A percentile compares a stretch with the other conserved stretches of the same genome.
Conservation (phyloP, 2,797 vertebrate genomes). For the Labeo calbasu region DNA sequence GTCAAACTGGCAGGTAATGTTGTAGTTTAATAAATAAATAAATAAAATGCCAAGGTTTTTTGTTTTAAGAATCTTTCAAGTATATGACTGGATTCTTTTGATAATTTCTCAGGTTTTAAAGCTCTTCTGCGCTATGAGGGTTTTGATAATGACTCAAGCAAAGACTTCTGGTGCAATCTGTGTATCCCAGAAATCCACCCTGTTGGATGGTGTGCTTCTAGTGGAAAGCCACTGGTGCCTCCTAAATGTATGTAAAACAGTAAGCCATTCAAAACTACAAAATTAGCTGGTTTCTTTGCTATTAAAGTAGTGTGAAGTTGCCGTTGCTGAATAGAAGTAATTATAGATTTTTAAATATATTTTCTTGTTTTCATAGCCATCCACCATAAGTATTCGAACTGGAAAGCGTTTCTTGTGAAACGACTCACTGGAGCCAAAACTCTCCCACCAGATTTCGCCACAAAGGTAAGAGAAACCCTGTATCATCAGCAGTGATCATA, state of each 20-base stretch:
- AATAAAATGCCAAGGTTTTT: neutral
- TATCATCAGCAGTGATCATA: neutral
- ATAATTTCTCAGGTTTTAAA: conserved; percentile 84
- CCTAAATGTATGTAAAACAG: conserved; percentile 87
- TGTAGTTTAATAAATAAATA: neutral
- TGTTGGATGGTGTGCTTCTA: conserved; percentile 97
- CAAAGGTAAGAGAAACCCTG: conserved; percentile 80
- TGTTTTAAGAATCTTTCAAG: neutral
- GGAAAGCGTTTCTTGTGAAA: conserved; percentile 98
- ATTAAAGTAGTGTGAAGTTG: neutral
- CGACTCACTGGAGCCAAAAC: conserved; percentile 99
- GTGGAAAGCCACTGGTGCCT: conserved; percentile 94
- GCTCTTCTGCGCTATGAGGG: conserved; percentile 95
- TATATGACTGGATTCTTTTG: neutral
- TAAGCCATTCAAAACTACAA: neutral
- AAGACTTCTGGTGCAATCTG: conserved; percentile 96
- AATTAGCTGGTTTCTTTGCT: neutral
- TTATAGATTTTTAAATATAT: neutral
- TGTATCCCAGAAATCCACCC: conserved; percentile 94
- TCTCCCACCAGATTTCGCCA: conserved; percentile 92
- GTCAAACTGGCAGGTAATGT: conserved; percentile 90
- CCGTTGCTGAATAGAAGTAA: neutral
- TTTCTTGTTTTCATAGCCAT: conserved; percentile 80
- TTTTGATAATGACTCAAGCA: conserved; percentile 92
- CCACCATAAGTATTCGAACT: conserved; percentile 98